A percentile compares a stretch with the other conserved stretches of the same genome.
phyloP scores from a whole-genome alignment of 53 echinoderm and acorn worm genomes.

The Antedon mediterranea region DNA sequence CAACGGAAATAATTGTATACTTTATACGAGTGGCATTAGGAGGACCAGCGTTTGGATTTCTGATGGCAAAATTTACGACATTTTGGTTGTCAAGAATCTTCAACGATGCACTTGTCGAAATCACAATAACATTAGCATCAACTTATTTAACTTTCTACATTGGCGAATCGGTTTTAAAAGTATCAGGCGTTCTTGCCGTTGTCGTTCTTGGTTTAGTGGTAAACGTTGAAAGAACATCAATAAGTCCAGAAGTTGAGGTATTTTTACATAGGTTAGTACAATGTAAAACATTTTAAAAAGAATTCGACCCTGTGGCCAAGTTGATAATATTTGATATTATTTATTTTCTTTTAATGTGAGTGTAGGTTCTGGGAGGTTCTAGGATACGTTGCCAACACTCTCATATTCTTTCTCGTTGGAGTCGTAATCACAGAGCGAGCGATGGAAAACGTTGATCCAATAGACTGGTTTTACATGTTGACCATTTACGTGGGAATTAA shows the following conservation, averaged over 20 bases:
- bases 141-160: constrained; percentile 86
- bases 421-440: constrained; percentile 74
- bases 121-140: constrained; percentile 80
- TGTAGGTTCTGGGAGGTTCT: constrained; percentile 95
- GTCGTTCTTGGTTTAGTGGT: constrained; percentile 80
- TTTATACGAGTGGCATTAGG: constrained; percentile 73
- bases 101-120: constrained; percentile 94
- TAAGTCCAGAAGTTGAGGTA: constrained; percentile 94
- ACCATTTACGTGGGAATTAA: constrained; percentile 74
- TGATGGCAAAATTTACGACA: constrained; percentile 57
- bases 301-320: no score
- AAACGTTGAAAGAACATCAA: constrained; percentile 64
- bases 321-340: no score
- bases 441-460: constrained; percentile 56
- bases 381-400: constrained; percentile 86
- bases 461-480: constrained; percentile 89
- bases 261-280: constrained; percentile 72
- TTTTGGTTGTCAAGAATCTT: constrained; percentile 81
- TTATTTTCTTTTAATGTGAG: no score
- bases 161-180: constrained; percentile 48
- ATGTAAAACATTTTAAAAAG: not conserved
- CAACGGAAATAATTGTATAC: constrained; percentile 31
- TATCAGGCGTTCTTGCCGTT: constrained; percentile 80
- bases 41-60: constrained; percentile 56
- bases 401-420: constrained; percentile 88